Evolutionary conservation across 2,888 invertebrate genomes (phyloP).

Genomic region (Tanypteryx hageni): DNA sequence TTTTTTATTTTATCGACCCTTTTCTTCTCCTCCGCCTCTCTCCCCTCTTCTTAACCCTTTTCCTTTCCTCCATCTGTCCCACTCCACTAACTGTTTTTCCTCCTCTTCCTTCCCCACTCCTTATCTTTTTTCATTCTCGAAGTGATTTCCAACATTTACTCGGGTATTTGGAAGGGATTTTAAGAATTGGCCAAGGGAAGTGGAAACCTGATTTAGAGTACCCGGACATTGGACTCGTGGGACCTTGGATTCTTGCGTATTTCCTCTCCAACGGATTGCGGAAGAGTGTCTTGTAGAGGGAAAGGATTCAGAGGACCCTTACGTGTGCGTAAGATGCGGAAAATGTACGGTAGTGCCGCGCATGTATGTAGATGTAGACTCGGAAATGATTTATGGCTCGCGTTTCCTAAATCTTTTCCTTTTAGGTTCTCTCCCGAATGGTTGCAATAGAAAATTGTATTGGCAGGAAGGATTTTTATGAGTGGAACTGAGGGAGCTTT

Average conservation of each 20-base stretch:
- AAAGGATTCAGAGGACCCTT: background rate
- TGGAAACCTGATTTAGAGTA: background rate
- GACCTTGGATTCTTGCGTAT: background rate
- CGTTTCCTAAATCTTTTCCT: background rate
- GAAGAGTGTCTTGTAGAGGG: background rate
- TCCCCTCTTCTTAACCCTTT: background rate
- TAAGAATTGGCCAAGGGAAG: background rate
- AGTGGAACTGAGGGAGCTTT: background rate
- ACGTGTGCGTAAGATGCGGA: background rate
- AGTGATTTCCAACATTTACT: background rate
- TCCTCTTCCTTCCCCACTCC: background rate
- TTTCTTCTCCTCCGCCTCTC: background rate
- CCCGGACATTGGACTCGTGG: constrained; percentile 3
- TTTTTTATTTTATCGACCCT: too few relatives aligned
- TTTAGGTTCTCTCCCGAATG: background rate
- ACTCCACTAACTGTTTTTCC: too few relatives aligned
- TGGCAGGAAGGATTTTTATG: background rate
- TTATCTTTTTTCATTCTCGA: background rate
- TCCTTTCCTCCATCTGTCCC: background rate
- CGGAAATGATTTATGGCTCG: background rate
- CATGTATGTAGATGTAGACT: background rate
- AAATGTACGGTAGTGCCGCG: background rate
- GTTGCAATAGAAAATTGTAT: background rate
- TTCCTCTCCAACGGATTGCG: background rate
- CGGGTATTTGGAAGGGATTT: background rate